Conservation (phyloP, 2,113 vertebrate genomes). For the Trematomus loennbergii region DNA sequence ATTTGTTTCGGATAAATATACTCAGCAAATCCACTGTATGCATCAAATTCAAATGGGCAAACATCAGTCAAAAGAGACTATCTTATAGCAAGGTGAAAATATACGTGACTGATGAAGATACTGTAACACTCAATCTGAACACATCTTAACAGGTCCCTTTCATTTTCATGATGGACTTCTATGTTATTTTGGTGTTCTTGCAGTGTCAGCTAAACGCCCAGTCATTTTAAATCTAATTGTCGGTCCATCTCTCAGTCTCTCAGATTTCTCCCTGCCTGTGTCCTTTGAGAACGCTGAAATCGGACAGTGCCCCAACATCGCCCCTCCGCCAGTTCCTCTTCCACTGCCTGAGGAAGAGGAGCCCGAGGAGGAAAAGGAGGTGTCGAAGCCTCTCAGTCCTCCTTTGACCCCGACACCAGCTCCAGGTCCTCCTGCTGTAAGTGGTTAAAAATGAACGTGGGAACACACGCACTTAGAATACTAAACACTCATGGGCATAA, state of each 20-base stretch:
- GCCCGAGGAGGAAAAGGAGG: conserved; percentile 66
- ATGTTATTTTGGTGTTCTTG: no score
- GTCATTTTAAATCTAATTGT: neutral
- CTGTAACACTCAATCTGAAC: no score
- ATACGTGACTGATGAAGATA: no score
- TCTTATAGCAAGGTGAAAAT: neutral
- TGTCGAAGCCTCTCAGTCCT: conserved; percentile 51
- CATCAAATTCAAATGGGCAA: neutral
- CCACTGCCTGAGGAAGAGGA: conserved; percentile 65
- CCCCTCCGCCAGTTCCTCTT: conserved; percentile 72
- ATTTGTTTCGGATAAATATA: neutral
- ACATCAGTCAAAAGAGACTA: neutral
- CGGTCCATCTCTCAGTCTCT: conserved; percentile 81
- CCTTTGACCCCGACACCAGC: conserved; percentile 32
- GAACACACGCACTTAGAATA: neutral
- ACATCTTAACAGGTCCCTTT: neutral
- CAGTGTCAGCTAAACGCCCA: neutral
- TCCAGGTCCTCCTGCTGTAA: conserved; percentile 79
- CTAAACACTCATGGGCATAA: neutral
- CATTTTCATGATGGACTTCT: neutral
- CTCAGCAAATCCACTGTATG: neutral
- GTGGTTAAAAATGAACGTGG: conserved; percentile 52
- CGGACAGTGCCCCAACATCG: conserved; percentile 87
- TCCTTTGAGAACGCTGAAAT: conserved; percentile 98
- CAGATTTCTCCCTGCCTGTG: conserved; percentile 92